Percentiles rank a stretch among this genome's conserved stretches.
These are phyloP conservation scores for Orcinus orca DNA, from an alignment of 2,113 vertebrate species.

Conservation along the genomic window DNA sequence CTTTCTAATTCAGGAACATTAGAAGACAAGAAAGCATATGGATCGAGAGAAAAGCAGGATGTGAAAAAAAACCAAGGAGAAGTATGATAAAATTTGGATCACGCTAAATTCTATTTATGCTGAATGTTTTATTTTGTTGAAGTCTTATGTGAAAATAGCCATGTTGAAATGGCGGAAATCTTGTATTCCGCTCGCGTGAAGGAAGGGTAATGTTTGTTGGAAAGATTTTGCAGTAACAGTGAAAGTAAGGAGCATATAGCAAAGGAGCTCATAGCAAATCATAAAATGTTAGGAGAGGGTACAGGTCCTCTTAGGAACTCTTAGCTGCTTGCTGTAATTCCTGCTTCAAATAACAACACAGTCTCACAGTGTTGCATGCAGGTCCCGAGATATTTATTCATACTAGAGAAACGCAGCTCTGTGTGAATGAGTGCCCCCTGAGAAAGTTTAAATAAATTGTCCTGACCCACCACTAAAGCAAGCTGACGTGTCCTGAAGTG, in stretches of 20 bases:
- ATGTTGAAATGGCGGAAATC: conserved; percentile 77
- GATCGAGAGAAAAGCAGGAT: conserved; percentile 56
- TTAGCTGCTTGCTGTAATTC: conserved; percentile 49
- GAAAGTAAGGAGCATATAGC: conserved; percentile 50
- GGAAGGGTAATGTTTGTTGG: conserved; percentile 79
- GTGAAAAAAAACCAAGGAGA: conserved; percentile 49
- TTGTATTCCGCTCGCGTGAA: conserved; percentile 72
- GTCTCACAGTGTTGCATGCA: neutral
- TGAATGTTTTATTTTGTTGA: conserved; percentile 80
- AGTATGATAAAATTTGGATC: conserved; percentile 78
- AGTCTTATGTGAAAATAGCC: conserved; percentile 78
- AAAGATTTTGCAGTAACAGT: conserved; percentile 76
- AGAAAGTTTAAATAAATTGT: conserved; percentile 50
- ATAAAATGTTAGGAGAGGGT: conserved; percentile 33
- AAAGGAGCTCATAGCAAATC: conserved; percentile 54
- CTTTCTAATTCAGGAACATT: conserved; percentile 71
- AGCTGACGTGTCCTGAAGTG: conserved; percentile 1
- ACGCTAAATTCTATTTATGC: conserved; percentile 79
- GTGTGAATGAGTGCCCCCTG: conserved; percentile 41
- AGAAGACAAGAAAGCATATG: conserved; percentile 70
- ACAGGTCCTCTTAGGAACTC: conserved; percentile 15
- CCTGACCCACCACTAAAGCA: neutral
- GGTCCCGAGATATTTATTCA: conserved; percentile 25
- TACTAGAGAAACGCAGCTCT: conserved; percentile 57
- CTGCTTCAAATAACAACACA: conserved; percentile 48